phyloP scores from a whole-genome alignment of 2,888 invertebrate genomes.

The Tachina lurida region DNA sequence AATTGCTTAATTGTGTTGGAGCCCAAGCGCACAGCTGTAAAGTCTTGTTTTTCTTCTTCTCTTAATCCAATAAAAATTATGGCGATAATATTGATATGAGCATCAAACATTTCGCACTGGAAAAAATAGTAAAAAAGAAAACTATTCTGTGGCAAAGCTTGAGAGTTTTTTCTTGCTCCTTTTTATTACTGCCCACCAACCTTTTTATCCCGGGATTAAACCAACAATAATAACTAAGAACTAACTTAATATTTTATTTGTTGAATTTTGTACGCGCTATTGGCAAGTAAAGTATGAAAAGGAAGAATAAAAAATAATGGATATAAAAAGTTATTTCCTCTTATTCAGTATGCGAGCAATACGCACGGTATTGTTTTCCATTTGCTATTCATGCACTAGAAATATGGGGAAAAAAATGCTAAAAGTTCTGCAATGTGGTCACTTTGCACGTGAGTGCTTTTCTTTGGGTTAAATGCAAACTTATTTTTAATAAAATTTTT shows the following conservation, averaged over 20 bases:
- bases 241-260: background rate
- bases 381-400: slow-evolving; percentile 37
- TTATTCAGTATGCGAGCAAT: background rate
- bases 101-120: background rate
- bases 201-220: slow-evolving; percentile 37
- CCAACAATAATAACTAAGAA: background rate
- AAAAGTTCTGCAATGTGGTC: background rate
- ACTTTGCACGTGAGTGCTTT: too few relatives aligned
- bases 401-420: background rate
- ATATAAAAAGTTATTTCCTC: slow-evolving; percentile 18
- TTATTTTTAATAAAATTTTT: too few relatives aligned
- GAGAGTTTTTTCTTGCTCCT: background rate
- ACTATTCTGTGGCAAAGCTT: background rate
- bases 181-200: background rate
- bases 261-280: slow-evolving; percentile 10
- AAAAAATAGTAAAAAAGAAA: background rate
- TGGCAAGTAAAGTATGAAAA: background rate
- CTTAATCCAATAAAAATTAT: slow-evolving; percentile 25
- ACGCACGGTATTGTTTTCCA: slow-evolving; percentile 27
- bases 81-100: slow-evolving; percentile 13
- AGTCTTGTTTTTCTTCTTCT: background rate
- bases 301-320: background rate
- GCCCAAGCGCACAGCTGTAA: background rate
- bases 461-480: too few relatives aligned
- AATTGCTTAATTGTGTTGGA: background rate